Percentiles rank a stretch among this genome's conserved stretches.
phyloP scores from a whole-genome alignment of 2,797 vertebrate genomes.

The Hoplostethus atlanticus region DNA sequence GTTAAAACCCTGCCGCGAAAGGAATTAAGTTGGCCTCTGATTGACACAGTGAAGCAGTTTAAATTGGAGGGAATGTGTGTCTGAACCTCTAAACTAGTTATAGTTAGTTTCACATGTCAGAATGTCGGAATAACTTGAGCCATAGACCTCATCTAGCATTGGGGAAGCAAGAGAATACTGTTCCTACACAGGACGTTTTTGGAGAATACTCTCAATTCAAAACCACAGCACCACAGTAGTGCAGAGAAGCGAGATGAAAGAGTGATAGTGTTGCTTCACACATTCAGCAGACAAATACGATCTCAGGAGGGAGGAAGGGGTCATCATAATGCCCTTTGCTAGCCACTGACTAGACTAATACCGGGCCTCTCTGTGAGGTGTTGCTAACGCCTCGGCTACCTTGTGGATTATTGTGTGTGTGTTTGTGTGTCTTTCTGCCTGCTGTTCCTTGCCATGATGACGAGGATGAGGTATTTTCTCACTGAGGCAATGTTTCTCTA shows the following conservation, averaged over 20 bases:
- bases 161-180: conserved; percentile 1
- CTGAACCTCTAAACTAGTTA: conserved; percentile 2
- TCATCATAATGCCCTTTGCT: conserved; percentile 32
- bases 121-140: neutral
- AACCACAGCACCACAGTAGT: conserved; percentile 11
- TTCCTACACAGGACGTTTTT: neutral
- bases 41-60: conserved; percentile 23
- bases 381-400: conserved; percentile 33
- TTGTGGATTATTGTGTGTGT: conserved; percentile 43
- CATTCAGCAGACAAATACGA: conserved; percentile 32
- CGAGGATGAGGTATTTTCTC: conserved; percentile 69
- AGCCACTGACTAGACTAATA: conserved; percentile 31
- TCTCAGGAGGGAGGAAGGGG: conserved; percentile 11
- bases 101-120: conserved; percentile 8
- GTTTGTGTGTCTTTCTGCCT: conserved; percentile 29
- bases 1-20: conserved; percentile 15
- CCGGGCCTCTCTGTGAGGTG: conserved; percentile 37
- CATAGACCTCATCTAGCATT: neutral
- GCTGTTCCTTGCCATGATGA: conserved; percentile 49
- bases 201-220: conserved; percentile 18
- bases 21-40: conserved; percentile 11
- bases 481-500: conserved; percentile 66
- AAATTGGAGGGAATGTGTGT: conserved; percentile 14
- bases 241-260: conserved; percentile 3
- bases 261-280: conserved; percentile 42